These are phyloP conservation scores for Marmota flaviventris DNA, from an alignment of 2,113 vertebrate species.

Conservation along the genomic window DNA sequence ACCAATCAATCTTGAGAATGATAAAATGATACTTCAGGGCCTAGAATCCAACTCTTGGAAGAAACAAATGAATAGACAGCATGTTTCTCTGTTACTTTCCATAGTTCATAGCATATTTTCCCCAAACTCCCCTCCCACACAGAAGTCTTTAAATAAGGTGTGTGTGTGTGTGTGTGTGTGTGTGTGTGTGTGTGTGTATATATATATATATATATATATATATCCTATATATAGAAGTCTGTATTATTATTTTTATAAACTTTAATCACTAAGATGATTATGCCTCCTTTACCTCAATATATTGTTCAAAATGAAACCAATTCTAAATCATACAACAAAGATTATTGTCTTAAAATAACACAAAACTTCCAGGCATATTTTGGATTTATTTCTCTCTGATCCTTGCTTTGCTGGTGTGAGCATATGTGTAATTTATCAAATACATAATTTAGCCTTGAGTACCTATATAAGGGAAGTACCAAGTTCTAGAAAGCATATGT, in stretches of 20 bases:
- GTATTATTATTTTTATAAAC: background rate
- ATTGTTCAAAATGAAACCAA: conserved; percentile 29
- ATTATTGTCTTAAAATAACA: conserved; percentile 8
- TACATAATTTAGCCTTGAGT: background rate
- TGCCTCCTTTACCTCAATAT: background rate
- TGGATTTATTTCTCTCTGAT: background rate
- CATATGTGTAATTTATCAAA: background rate
- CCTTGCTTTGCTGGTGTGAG: background rate
- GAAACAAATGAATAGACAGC: background rate
- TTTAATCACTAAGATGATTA: background rate
- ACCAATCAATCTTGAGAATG: background rate
- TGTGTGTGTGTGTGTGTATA: too few species aligned
- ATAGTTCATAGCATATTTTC: background rate
- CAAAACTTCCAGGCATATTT: background rate
- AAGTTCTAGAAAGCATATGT: background rate
- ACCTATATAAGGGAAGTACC: background rate
- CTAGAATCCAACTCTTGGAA: background rate
- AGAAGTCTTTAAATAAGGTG: background rate
- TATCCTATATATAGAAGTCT: background rate
- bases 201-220: background rate
- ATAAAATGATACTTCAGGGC: background rate
- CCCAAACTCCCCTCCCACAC: background rate
- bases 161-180: too few species aligned
- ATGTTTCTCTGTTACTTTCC: background rate
- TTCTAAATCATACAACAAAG: conserved; percentile 21